Conservation (phyloP, 92 coral and sea anemone genomes). For the Porites rus region DNA sequence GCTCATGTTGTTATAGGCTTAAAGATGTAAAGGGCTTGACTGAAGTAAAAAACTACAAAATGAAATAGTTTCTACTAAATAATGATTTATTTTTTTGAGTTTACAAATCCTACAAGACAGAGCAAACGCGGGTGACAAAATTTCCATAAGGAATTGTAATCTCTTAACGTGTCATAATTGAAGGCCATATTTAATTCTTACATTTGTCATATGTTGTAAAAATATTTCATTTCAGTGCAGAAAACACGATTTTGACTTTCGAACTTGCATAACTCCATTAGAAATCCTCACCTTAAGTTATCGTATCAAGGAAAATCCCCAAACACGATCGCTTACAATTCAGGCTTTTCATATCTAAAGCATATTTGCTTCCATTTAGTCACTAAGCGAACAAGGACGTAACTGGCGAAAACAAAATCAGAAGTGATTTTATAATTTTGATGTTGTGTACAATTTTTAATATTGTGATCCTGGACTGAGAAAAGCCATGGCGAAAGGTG, state of each 20-base stretch:
- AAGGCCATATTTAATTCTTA: not conserved
- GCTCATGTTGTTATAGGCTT: too few species aligned
- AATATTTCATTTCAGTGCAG: conserved; percentile 1
- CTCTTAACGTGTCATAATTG: not conserved
- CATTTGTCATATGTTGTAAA: not conserved
- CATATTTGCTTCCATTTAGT: not conserved
- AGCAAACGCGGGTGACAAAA: not conserved
- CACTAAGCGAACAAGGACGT: not conserved
- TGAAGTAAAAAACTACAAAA: not conserved
- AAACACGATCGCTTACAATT: not conserved
- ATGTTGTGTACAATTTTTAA: conserved; percentile 8
- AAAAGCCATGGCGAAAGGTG: conserved; percentile 91
- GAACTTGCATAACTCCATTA: not conserved
- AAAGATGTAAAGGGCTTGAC: too few species aligned
- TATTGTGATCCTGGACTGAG: conserved; percentile 76
- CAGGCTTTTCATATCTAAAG: not conserved
- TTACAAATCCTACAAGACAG: not conserved
- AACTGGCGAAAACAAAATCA: not conserved
- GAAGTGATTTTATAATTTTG: not conserved
- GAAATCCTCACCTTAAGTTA: not conserved
- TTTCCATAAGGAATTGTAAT: conserved; percentile 21
- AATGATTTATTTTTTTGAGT: not conserved
- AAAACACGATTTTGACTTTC: not conserved
- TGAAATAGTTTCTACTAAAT: not conserved
- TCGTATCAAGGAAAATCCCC: not conserved